A percentile compares a stretch with the other conserved stretches of the same genome.
phyloP scores from a whole-genome alignment of 2,888 invertebrate genomes.

The Synanthedon tipuliformis region DNA sequence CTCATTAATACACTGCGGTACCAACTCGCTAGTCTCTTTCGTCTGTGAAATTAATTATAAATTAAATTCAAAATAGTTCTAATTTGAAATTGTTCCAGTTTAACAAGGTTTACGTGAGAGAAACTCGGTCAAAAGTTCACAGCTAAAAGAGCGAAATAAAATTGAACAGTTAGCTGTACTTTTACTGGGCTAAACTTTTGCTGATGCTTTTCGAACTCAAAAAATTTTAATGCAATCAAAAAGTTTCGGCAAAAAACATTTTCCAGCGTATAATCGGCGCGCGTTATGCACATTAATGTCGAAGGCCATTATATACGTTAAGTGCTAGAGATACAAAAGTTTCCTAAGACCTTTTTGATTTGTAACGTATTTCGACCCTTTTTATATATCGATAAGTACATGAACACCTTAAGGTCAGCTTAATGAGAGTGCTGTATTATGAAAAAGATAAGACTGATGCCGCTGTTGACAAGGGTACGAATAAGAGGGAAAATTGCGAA shows the following conservation, averaged over 20 bases:
- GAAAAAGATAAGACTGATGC: slow-evolving; percentile 33
- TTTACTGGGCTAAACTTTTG: slow-evolving; percentile 15
- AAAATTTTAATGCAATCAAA: not conserved
- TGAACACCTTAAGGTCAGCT: slow-evolving; percentile 31
- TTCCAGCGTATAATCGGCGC: not conserved
- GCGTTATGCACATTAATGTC: no score
- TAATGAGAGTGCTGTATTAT: slow-evolving; percentile 37
- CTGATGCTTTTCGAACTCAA: slow-evolving; percentile 4
- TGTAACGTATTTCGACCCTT: slow-evolving; percentile 2
- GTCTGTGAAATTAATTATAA: not conserved
- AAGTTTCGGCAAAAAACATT: not conserved
- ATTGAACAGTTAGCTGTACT: slow-evolving; percentile 20
- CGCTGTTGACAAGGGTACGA: slow-evolving; percentile 49
- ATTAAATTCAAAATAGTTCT: slow-evolving; percentile 18
- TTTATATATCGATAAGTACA: slow-evolving; percentile 24
- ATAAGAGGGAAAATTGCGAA: slow-evolving; percentile 45
- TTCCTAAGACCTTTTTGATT: not conserved
- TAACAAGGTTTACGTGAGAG: slow-evolving; percentile 15
- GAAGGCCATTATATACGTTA: no score
- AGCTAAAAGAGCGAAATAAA: slow-evolving; percentile 27
- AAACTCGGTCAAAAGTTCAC: slow-evolving; percentile 19
- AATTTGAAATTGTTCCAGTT: slow-evolving; percentile 24
- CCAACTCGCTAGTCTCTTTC: not conserved
- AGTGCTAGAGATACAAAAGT: no score
- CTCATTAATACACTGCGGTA: not conserved